Evolutionary conservation across 2,888 invertebrate species (phyloP).

Genomic region (Glaucopsyche alexis): DNA sequence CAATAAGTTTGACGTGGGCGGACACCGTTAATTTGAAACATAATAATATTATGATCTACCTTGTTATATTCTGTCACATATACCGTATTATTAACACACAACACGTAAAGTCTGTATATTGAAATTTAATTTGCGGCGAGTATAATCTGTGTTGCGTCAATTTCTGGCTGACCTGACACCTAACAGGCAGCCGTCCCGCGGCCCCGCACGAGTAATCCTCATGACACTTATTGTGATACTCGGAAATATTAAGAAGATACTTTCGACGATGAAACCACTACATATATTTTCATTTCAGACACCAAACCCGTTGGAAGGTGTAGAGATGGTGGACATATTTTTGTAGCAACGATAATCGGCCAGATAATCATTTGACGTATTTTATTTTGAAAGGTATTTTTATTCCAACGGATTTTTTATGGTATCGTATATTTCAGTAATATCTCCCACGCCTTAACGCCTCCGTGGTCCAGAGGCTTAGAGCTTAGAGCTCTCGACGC

Average conservation of each 20-base stretch:
- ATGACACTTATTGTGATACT: not conserved
- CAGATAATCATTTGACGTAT: too few relatives aligned
- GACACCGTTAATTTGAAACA: too few relatives aligned
- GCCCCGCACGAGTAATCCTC: not conserved
- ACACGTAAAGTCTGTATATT: not conserved
- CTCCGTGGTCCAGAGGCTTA: too few relatives aligned
- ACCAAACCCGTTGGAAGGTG: not conserved
- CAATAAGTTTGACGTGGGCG: too few relatives aligned
- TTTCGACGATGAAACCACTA: not conserved
- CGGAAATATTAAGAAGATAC: not conserved
- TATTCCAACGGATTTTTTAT: too few relatives aligned
- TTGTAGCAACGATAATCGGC: too few relatives aligned
- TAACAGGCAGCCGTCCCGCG: not conserved
- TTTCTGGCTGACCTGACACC: conserved; percentile 14
- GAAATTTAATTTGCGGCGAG: conserved; percentile 13
- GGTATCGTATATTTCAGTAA: too few relatives aligned
- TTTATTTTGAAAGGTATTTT: too few relatives aligned
- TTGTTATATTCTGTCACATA: not conserved
- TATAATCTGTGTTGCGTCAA: conserved; percentile 2
- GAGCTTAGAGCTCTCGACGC: too few relatives aligned
- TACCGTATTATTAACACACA: not conserved
- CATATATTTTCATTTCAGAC: not conserved
- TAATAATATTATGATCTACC: not conserved
- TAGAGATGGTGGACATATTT: not conserved
- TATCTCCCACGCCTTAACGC: too few relatives aligned